Evolutionary conservation across 2,888 invertebrate genomes (phyloP).

Genomic region (Nomada fabriciana): DNA sequence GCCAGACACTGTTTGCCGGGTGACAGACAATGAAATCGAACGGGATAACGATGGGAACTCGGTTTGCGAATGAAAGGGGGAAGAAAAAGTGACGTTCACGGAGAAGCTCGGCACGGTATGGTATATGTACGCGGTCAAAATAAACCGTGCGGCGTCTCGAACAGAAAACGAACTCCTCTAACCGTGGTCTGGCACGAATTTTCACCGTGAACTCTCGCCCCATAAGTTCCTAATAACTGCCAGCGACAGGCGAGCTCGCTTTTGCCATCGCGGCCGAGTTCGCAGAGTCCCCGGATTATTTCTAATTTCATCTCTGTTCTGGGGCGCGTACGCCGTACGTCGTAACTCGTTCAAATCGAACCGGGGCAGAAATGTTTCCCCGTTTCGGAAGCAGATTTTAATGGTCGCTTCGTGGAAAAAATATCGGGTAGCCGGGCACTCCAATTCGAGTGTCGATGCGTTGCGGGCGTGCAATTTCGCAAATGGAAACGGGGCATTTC

Average conservation of each 20-base stretch:
- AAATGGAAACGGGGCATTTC: conserved; percentile 33
- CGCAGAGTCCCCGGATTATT: conserved; percentile 65
- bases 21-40: background rate
- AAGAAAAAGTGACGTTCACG: background rate
- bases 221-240: conserved; percentile 75
- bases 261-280: conserved; percentile 34
- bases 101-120: background rate
- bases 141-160: conserved; percentile 32
- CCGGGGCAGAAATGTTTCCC: conserved; percentile 8
- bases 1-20: no score
- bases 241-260: conserved; percentile 64
- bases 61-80: background rate
- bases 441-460: background rate
- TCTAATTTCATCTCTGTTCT: conserved; percentile 63
- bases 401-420: background rate
- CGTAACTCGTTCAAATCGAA: conserved; percentile 56
- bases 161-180: conserved; percentile 24
- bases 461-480: conserved; percentile 23
- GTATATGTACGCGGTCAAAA: conserved; percentile 18
- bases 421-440: background rate
- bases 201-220: conserved; percentile 43
- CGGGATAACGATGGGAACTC: background rate
- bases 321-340: background rate
- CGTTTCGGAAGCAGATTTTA: background rate
- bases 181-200: conserved; percentile 26